Percentiles rank a stretch among this genome's conserved stretches.
Evolutionary conservation across 2,113 vertebrate genomes (phyloP).

Genomic region (Dryoscopus gambensis): DNA sequence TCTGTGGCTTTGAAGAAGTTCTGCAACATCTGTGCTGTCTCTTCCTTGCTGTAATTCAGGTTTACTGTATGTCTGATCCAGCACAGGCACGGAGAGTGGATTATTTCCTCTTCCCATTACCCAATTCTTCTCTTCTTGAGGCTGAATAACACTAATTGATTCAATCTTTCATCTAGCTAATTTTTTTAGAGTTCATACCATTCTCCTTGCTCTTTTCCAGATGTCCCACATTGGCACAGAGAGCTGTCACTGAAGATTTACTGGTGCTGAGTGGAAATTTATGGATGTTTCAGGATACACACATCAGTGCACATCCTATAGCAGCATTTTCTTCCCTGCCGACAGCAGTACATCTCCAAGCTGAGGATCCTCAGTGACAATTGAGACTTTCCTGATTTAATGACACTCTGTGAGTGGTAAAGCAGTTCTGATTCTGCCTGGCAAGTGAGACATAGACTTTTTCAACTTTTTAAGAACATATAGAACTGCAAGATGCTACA

Average conservation of each 20-base stretch:
- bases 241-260: not conserved
- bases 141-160: not conserved
- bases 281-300: not conserved
- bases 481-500: not conserved
- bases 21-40: not conserved
- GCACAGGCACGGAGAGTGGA: not conserved
- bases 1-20: not conserved
- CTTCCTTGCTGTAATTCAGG: not conserved
- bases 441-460: accelerated
- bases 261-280: not conserved
- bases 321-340: not conserved
- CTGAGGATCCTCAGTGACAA: not conserved
- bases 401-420: not conserved
- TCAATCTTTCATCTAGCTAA: not conserved
- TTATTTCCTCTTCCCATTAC: not conserved
- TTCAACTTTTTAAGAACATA: not conserved
- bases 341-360: not conserved
- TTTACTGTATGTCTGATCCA: not conserved
- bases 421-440: not conserved
- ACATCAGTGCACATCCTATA: not conserved
- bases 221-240: not conserved
- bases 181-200: not conserved
- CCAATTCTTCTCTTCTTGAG: not conserved
- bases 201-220: not conserved
- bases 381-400: not conserved